Evolutionary conservation across 2,888 invertebrate genomes (phyloP), one percentile per base, ranked within the genome.

Genomic region (Pristionchus arcanus): DNA sequence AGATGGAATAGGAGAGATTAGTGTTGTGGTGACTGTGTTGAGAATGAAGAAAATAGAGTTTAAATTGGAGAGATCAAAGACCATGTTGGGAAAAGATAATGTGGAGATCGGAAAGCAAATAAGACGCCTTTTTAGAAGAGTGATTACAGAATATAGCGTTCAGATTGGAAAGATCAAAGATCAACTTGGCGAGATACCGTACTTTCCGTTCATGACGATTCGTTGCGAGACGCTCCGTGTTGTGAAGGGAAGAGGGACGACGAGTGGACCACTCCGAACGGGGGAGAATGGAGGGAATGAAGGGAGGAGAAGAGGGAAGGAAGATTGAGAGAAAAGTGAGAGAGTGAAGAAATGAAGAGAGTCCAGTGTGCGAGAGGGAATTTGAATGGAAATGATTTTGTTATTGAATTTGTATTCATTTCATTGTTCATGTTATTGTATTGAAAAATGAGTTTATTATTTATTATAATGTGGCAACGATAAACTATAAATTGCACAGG

Each of bases 131-230:
- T 9, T 9, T 49, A 49, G 42, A 49, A 0, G 42, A 49, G 42
- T 7, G 42, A 49, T 49, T 49, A 49, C 42, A 49, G 42, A 49
- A 13, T 9, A 49, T 13, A 49, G 3, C 0, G 42, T 9, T 49
- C 42, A 49, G 3, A 7, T 49, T 49, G 1, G 37, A 74, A 37
- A 74, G 37, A 37, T 37, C 13, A 34, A 19, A 15, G 34, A 77
- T 21, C 21, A 19, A n/a, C 25, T n/a, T 25, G 2, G 7, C 2
- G 25, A 19, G 1, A 2, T 49, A 81, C 81, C 59, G 28, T 55
- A 84, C 84, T 59, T 59, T 84, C 84, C 84, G 25, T 84, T 84
- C 84, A 84, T 84, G 49, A 28, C 71, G 71, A 34, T 71, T 71
- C 31, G 71, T 81, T 28, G 84, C 55, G 59, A 53, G 84, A 84